These are phyloP conservation scores for Streptopelia turtur DNA, from an alignment of 2,797 vertebrate species.

Conservation along the genomic window DNA sequence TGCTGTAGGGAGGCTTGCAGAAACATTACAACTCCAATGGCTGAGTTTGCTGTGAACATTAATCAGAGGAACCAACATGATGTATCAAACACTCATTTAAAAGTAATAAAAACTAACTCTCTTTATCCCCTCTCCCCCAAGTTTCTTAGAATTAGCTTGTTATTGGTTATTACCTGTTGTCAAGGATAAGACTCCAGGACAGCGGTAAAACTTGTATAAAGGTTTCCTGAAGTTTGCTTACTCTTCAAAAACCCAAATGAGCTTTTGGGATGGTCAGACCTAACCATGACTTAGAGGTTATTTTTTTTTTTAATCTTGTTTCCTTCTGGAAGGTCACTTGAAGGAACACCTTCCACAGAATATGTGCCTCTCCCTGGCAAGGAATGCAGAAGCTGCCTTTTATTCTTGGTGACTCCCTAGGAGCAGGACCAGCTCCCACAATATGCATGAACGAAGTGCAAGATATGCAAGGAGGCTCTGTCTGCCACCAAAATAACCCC, in stretches of 20 bases:
- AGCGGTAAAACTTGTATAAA: constrained; percentile 49
- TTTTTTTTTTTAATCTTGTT: constrained; percentile 49
- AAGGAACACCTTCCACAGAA: neutral
- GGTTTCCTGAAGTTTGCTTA: constrained; percentile 59
- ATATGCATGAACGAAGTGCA: accelerated
- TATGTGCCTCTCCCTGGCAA: neutral
- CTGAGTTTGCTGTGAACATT: constrained; percentile 81
- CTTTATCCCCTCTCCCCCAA: constrained; percentile 4
- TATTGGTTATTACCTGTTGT: constrained; percentile 76
- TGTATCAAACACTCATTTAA: constrained; percentile 84
- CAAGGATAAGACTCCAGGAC: constrained; percentile 71
- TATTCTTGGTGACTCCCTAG: neutral
- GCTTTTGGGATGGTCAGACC: neutral
- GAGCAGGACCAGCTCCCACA: neutral
- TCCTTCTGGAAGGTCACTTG: constrained; percentile 28
- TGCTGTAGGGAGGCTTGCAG: constrained; percentile 80
- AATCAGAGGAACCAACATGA: constrained; percentile 81
- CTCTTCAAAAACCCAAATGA: constrained; percentile 33
- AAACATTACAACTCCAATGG: constrained; percentile 80
- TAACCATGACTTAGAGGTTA: neutral
- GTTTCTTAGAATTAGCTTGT: constrained; percentile 79
- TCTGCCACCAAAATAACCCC: neutral
- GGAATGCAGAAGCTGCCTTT: neutral
- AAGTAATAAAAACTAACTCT: constrained; percentile 79
- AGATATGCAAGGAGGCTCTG: neutral